Base-by-base conservation (phyloP, 2,888 invertebrate genomes). In the Polydrusus tereticollis region DNA sequence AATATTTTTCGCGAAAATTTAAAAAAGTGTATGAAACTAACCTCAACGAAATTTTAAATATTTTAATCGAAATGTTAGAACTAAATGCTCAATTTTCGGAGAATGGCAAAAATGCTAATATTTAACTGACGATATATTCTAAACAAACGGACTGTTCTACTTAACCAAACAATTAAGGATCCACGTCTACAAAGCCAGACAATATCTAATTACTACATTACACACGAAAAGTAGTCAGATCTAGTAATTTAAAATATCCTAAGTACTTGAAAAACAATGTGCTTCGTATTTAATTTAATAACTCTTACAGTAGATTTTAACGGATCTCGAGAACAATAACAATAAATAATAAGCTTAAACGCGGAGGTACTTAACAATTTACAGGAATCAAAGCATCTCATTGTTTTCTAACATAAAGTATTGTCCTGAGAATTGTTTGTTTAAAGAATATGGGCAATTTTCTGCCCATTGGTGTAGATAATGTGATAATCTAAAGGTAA, bases 241-340 rank as follows among this genome's bases (percentile, higher is more conserved):
- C n/a, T 14, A 6, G 14, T 14, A 52, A 55, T 55, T 26, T 55
- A 55, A 55, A 29, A 50, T 26, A 55, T 29, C 29, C 36, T 21
- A 21, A n/a, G 63, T 58, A 55, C 66, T 45, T 59, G 47, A 38
- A 20, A 58, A 58, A 66, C 66, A 66, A 66, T 66, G 66, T 33
- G 33, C 58, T 45, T 14, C 36, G 47, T 66, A 66, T 20, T 41
- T 59, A 59, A 59, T 58, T 57, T 66, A 66, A 66, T 66, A 66
- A 33, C 66, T 58, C 58, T 45, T 45, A 66, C 66, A 66, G 58
- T 66, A 66, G 43, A 66, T 55, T 45, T 66, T 66, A 66, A 66
- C 66, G 45, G 66, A 26, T 29, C 18, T 29, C 58, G 21, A 52
- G 67, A 68, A 68, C 67, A 69, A 69, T 63, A 69, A 69, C 63